Conservation (phyloP, 1,140 invertebrate genomes). For the Zaprionus vittiger region DNA sequence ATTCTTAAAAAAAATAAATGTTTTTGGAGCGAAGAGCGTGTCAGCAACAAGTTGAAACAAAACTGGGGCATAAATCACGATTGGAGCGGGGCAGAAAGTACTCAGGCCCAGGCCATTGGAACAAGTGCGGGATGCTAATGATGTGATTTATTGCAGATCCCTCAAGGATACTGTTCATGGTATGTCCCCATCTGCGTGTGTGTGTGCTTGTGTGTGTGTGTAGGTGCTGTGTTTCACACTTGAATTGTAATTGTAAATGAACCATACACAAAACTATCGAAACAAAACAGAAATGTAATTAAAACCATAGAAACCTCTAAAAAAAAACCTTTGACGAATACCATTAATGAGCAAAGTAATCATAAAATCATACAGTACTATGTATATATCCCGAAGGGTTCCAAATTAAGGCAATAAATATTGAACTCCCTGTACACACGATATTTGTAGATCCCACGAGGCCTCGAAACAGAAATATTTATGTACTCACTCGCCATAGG, state of each 20-base stretch:
- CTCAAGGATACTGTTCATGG: constrained; percentile 46
- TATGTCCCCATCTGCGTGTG: constrained; percentile 13
- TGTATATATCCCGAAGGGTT: constrained; percentile 41
- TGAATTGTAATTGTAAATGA: constrained; percentile 63
- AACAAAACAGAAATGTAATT: background rate
- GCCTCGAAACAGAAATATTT: constrained; percentile 37
- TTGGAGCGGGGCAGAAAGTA: constrained; percentile 48
- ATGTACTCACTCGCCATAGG: constrained; percentile 41
- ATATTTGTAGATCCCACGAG: constrained; percentile 69
- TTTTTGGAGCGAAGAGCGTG: constrained; percentile 29
- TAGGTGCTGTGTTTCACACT: constrained; percentile 73
- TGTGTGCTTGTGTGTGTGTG: constrained; percentile 18
- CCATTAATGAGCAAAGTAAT: background rate
- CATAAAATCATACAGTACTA: background rate
- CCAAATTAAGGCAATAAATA: constrained; percentile 41
- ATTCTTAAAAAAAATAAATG: constrained; percentile 6
- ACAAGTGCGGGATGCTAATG: constrained; percentile 62
- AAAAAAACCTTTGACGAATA: constrained; percentile 7
- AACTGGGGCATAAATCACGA: constrained; percentile 63
- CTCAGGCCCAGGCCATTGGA: constrained; percentile 16
- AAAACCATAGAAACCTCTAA: constrained; percentile 1
- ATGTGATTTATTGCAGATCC: constrained; percentile 74
- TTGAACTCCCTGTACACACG: background rate
- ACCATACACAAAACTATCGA: constrained; percentile 24
- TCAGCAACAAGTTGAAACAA: constrained; percentile 61